Evolutionary conservation across 2,888 invertebrate genomes (phyloP), one percentile per base, ranked within the genome.

Genomic region (Ryuthela nishihirai): DNA sequence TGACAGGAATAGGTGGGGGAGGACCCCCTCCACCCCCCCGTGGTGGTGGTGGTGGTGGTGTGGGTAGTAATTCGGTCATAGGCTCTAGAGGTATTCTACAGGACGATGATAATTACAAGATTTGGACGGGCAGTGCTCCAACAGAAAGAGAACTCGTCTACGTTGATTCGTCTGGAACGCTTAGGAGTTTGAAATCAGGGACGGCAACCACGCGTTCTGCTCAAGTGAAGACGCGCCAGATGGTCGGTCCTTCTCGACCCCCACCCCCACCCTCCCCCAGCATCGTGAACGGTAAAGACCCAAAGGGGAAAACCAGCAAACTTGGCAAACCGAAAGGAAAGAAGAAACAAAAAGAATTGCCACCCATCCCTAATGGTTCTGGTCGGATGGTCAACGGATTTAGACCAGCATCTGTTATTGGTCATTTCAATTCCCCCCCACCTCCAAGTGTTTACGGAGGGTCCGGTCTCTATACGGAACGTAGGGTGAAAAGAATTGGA

Each of bases 91-190:
- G 18, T 18, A 29, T 49, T 20, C 41, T 43, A 17, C 47, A 47
- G 18, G 63, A 62, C 0, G 89, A 92, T 70, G 91, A 91, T 74
- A 93, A 93, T 73, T 92, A 93, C 74, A 93, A 93, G 74, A 86
- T 93, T 35, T 93, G 93, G 92, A 87, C 87, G 2, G 88, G 88
- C 62, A 70, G 52, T 69, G 66, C 60, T 9, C 64, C 53, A 69
- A 47, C 69, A 6, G 70, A 70, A 36, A 65, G 69, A 12, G 72
- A 72, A 55, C 66, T 71, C 64, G 67, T 70, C 21, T 80, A 85
- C 69, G 82, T 55, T 17, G 60, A 56, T 41, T 43, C 52, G 17
- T 56, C 53, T 23, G 65, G 62, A 42, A 67, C 61, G 1, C 69
- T 80, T 46, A 73, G 79, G 41, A 79, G 79, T 44, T 68, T 70